These are phyloP conservation scores for Nycticorax nycticorax DNA, from an alignment of 2,113 vertebrate genomes.

Conservation along the genomic window DNA sequence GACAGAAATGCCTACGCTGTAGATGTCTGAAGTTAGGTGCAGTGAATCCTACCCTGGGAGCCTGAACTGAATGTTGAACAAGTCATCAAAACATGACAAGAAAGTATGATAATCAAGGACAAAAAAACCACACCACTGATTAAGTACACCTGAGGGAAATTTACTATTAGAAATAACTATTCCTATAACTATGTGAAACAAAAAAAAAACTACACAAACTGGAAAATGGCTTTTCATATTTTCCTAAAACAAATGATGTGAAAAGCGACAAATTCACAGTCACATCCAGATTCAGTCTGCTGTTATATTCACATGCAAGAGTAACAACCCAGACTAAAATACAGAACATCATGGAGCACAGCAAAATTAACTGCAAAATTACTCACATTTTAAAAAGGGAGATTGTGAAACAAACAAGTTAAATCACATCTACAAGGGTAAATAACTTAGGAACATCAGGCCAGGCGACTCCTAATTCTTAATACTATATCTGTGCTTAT, in stretches of 20 bases:
- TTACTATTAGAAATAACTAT: not conserved
- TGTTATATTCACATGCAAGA: conserved; percentile 13
- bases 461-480: not conserved
- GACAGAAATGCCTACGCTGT: conserved; percentile 35
- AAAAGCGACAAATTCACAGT: conserved; percentile 4
- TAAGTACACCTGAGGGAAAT: not conserved
- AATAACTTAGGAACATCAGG: not conserved
- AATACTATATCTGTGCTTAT: not conserved
- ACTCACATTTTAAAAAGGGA: not conserved
- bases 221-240: not conserved
- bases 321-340: not conserved
- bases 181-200: not conserved
- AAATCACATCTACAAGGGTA: not conserved
- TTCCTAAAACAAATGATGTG: not conserved
- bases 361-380: not conserved
- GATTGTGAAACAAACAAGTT: not conserved
- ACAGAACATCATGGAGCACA: not conserved
- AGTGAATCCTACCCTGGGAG: not conserved
- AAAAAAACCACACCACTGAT: not conserved
- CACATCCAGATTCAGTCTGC: not conserved
- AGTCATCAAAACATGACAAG: not conserved
- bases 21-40: conserved; percentile 15
- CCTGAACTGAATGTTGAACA: conserved; percentile 14
- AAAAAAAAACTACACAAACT: not conserved
- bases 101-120: not conserved